Percentiles rank a stretch among this genome's conserved stretches.
Evolutionary conservation across 2,888 invertebrate genomes (phyloP).

Genomic region (Alviniconcha strummeri): DNA sequence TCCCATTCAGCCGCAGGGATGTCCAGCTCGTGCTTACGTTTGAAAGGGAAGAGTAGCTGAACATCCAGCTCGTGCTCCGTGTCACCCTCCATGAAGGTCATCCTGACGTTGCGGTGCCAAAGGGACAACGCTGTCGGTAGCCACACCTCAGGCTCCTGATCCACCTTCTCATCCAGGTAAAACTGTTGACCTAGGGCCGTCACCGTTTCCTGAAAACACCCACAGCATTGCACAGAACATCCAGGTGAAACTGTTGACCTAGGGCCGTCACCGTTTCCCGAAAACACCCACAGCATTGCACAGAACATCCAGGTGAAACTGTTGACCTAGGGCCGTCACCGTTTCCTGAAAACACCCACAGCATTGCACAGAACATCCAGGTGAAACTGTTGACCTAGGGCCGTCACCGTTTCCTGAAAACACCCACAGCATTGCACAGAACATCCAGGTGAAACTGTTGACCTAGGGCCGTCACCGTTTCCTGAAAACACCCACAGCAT

Average conservation of each 20-base stretch:
- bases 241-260: too few species aligned
- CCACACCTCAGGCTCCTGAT: conserved; percentile 36
- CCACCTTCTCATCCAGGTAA: conserved; percentile 40
- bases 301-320: too few species aligned
- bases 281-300: too few species aligned
- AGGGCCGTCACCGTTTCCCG: conserved; percentile 30
- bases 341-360: too few species aligned
- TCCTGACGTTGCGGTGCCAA: conserved; percentile 30
- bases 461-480: conserved; percentile 32
- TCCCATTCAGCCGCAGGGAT: too few species aligned
- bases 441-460: conserved; percentile 37
- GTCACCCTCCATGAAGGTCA: conserved; percentile 39
- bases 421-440: too few species aligned
- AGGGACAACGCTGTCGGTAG: conserved; percentile 32
- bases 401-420: too few species aligned
- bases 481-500: conserved; percentile 1
- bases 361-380: too few species aligned
- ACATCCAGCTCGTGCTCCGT: conserved; percentile 36
- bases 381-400: conserved; percentile 40
- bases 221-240: too few species aligned
- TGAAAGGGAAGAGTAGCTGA: conserved; percentile 41
- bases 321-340: too few species aligned
- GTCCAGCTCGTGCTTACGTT: conserved; percentile 33
- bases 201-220: conserved; percentile 27
- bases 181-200: conserved; percentile 38